phyloP scores from a whole-genome alignment of 2,113 vertebrate species.

The Lepidothrix coronata region DNA sequence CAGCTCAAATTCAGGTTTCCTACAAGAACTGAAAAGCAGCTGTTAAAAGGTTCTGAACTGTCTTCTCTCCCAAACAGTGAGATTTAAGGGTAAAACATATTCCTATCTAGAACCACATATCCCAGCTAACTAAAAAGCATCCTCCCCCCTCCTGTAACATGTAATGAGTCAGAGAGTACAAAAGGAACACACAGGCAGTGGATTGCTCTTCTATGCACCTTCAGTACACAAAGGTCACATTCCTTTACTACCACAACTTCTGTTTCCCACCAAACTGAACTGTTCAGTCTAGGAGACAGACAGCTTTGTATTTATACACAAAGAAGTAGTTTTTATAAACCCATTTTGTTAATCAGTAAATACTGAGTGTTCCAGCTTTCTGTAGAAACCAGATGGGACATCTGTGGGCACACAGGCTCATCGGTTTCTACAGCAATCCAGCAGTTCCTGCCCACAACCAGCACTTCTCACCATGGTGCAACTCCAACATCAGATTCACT shows the following conservation, averaged over 20 bases:
- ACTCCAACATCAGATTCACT: not conserved
- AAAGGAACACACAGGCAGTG: not conserved
- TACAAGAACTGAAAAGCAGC: not conserved
- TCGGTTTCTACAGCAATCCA: not conserved
- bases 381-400: not conserved
- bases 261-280: not conserved
- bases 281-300: not conserved
- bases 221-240: not conserved
- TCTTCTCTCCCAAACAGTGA: not conserved
- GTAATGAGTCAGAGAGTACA: not conserved
- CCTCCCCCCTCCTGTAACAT: not conserved
- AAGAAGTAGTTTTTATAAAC: not conserved
- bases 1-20: not conserved
- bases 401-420: not conserved
- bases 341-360: not conserved
- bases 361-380: not conserved
- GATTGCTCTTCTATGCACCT: not conserved
- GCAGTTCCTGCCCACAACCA: not conserved
- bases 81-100: not conserved
- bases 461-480: not conserved
- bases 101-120: not conserved
- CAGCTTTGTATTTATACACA: not conserved
- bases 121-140: not conserved
- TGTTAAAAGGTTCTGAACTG: not conserved
- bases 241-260: not conserved